phyloP scores from a whole-genome alignment of 2,113 vertebrate species.

The Notarius lentiginosus region DNA sequence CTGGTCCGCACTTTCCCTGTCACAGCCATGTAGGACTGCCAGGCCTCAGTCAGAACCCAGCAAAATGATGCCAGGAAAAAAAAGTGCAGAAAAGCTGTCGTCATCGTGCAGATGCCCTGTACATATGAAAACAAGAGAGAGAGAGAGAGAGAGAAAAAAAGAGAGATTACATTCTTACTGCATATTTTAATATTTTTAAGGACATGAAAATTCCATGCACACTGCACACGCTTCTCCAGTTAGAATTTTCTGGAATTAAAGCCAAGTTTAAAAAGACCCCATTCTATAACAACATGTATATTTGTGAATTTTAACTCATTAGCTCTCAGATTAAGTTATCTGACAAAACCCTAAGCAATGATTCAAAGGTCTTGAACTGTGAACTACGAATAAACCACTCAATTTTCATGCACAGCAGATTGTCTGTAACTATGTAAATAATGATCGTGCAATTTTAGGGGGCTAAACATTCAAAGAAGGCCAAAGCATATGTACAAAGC shows the following conservation, averaged over 20 bases:
- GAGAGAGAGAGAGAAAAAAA: constrained; percentile 52
- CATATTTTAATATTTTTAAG: not conserved
- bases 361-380: not conserved
- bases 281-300: not conserved
- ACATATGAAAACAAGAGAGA: constrained; percentile 59
- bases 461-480: constrained; percentile 41
- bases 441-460: constrained; percentile 66
- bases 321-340: not conserved
- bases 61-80: constrained; percentile 99
- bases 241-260: not conserved
- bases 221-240: not conserved
- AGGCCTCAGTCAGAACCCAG: constrained; percentile 99
- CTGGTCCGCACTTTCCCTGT: constrained; percentile 97
- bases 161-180: not conserved
- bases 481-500: not conserved
- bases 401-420: constrained; percentile 66
- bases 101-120: constrained; percentile 95
- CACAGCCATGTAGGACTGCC: constrained; percentile 99
- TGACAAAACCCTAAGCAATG: not conserved
- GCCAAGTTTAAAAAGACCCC: not conserved
- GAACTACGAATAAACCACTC: constrained; percentile 47
- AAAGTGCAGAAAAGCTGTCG: constrained; percentile 97
- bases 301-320: not conserved
- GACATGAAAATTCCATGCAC: not conserved
- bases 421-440: constrained; percentile 62